Evolutionary conservation across 2,797 vertebrate genomes (phyloP).

Genomic region (Acrocephalus scirpaceus): DNA sequence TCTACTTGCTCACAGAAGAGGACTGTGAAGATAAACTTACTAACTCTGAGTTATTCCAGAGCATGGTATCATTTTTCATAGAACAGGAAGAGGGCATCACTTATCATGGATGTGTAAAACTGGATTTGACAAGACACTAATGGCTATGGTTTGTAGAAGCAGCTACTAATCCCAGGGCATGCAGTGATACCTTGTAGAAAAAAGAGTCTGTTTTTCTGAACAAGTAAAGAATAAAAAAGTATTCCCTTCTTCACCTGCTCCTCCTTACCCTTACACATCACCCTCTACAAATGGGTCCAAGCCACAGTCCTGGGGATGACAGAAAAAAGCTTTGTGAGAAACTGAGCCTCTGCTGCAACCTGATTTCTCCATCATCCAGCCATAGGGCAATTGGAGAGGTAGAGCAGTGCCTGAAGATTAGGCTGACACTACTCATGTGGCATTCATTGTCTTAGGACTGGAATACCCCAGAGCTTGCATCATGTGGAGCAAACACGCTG

Average conservation of each 20-base stretch:
- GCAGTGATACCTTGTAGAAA: neutral
- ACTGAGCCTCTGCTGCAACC: neutral
- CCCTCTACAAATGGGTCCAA: accelerated
- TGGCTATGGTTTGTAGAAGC: neutral
- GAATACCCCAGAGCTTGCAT: neutral
- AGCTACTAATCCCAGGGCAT: neutral
- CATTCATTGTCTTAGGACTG: neutral
- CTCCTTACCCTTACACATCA: neutral
- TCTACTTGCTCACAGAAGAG: neutral
- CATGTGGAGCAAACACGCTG: neutral
- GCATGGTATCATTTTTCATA: neutral
- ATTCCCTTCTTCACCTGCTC: neutral
- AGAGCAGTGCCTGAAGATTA: neutral
- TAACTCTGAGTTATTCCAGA: neutral
- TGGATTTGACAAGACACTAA: constrained; percentile 12
- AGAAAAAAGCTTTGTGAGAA: neutral
- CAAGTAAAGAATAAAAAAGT: neutral
- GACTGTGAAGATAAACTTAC: constrained; percentile 10
- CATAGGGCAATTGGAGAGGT: neutral
- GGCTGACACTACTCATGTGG: neutral
- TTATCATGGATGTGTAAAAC: neutral
- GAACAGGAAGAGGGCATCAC: neutral
- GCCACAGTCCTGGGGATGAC: no score
- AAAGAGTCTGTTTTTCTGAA: neutral
- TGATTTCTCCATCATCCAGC: neutral